These are phyloP conservation scores for Mus caroli DNA, from an alignment of 2,797 vertebrate genomes.

Conservation along the genomic window DNA sequence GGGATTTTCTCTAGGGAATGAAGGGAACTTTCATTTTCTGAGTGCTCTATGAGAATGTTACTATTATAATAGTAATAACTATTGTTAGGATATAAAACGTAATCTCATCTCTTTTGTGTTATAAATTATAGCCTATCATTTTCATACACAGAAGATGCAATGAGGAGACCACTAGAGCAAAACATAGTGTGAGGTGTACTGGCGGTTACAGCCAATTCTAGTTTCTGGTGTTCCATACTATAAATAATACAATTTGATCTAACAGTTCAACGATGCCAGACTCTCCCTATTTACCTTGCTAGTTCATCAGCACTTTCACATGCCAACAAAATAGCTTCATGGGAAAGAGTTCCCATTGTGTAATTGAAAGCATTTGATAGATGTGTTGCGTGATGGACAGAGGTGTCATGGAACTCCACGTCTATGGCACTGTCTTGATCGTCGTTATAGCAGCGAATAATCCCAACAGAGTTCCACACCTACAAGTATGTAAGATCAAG, in stretches of 20 bases:
- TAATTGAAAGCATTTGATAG: constrained; percentile 95
- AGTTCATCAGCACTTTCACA: constrained; percentile 94
- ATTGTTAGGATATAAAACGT: constrained; percentile 21
- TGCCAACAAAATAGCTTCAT: constrained; percentile 95
- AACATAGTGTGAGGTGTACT: background rate
- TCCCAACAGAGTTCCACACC: constrained; percentile 97
- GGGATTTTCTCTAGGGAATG: background rate
- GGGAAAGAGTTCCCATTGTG: constrained; percentile 94
- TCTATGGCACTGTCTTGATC: constrained; percentile 98
- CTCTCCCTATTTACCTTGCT: constrained; percentile 90
- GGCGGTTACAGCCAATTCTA: background rate
- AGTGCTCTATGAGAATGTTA: background rate
- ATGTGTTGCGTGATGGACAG: constrained; percentile 96
- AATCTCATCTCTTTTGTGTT: background rate
- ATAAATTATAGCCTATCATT: constrained; percentile 3
- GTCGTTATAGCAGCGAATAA: constrained; percentile 97
- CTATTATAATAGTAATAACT: background rate
- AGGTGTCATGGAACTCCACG: constrained; percentile 97
- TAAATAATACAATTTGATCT: constrained; percentile 11
- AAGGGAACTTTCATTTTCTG: constrained; percentile 15
- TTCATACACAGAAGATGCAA: constrained; percentile 1
- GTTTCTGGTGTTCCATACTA: constrained; percentile 15
- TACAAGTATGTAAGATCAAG: constrained; percentile 80
- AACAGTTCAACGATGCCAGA: constrained; percentile 23
- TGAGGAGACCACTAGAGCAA: background rate